Evolutionary conservation across 1,140 invertebrate genomes (phyloP), one percentile per base, ranked within the genome.

Genomic region (Asbolus verrucosus): DNA sequence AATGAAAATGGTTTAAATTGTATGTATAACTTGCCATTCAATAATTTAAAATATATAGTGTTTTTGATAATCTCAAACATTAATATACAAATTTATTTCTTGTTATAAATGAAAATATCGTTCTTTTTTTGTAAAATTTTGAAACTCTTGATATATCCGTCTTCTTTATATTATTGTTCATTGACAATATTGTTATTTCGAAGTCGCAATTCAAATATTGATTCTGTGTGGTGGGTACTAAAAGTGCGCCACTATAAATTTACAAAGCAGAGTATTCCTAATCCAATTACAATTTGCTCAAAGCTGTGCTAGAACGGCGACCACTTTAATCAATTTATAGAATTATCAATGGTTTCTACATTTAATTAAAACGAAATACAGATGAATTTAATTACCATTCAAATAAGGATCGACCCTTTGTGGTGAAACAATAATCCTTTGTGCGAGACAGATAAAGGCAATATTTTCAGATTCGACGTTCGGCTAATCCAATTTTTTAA

Each of bases 271-370:
- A 50, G 16, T 30, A 27, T 24, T 54, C 3, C 24, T 54, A 54
- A 54, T 54, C 21, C 46, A 54, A 54, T 54, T 54, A 54, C 46
- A 21, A 54, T 27, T 54, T 54, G 46, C 46, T 54, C 46, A 54
- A 27, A 54, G 46, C 46, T 27, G 13, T 54, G 46, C 46, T 27
- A 54, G 46, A 54, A 27, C 46, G 24, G 46, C 9, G 24, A 54
- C 46, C 46, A 54, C 19, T 54, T 54, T 54, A 54, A 54, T 54
- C 46, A 54, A 2, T 15, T 54, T 54, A 54, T 27, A 54, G 39
- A 43, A 43, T 43, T 43, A 43, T 43, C 39, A 43, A 43, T 43
- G 39, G 39, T 43, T 43, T 54, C 46, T 54, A 30, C 46, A 54
- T 54, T 54, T 54, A 54, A 54, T 54, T 30, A 54, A 54, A 54